Evolutionary conservation across 2,113 vertebrate species (phyloP).

Genomic region (Pseudorhombus dupliciocellatus): DNA sequence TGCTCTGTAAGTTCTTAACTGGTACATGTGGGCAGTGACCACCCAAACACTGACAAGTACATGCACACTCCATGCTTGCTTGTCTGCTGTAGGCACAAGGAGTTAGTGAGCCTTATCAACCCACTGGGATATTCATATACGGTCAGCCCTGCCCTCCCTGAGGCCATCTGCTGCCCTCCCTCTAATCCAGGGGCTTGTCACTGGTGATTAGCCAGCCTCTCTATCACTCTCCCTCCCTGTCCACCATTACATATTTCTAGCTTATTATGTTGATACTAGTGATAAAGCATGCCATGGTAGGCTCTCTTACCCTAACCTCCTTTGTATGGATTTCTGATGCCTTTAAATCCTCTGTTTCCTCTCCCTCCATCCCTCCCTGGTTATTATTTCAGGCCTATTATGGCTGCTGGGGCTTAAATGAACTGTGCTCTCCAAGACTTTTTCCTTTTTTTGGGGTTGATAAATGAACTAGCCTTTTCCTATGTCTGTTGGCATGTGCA

Average conservation of each 20-base stretch:
- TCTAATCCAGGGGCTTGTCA: slow-evolving; percentile 78
- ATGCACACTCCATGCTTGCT: background rate
- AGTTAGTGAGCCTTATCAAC: slow-evolving; percentile 32
- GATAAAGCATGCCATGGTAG: slow-evolving; percentile 13
- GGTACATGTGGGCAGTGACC: background rate
- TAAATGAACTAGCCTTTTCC: slow-evolving; percentile 30
- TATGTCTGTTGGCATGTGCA: slow-evolving; percentile 16
- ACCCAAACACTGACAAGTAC: background rate
- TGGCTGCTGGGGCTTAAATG: background rate
- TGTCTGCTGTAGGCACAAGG: slow-evolving; percentile 32
- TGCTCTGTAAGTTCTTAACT: background rate
- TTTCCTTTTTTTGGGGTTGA: slow-evolving; percentile 16
- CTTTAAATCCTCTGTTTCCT: slow-evolving; percentile 40
- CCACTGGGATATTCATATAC: slow-evolving; percentile 41
- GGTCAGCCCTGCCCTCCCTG: slow-evolving; percentile 38
- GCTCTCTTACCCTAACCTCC: slow-evolving; percentile 31
- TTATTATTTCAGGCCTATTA: slow-evolving; percentile 39
- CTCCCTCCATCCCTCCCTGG: background rate
- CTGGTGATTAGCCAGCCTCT: slow-evolving; percentile 73
- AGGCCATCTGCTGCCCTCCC: slow-evolving; percentile 79
- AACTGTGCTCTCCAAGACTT: background rate
- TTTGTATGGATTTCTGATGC: slow-evolving; percentile 40
- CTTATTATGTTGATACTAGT: slow-evolving; percentile 48
- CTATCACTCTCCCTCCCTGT: slow-evolving; percentile 41
- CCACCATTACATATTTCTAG: slow-evolving; percentile 32